Percentiles rank a stretch among this genome's conserved stretches.
Conservation (phyloP, 1,140 invertebrate genomes). For the Philotrypesis tridentata region DNA sequence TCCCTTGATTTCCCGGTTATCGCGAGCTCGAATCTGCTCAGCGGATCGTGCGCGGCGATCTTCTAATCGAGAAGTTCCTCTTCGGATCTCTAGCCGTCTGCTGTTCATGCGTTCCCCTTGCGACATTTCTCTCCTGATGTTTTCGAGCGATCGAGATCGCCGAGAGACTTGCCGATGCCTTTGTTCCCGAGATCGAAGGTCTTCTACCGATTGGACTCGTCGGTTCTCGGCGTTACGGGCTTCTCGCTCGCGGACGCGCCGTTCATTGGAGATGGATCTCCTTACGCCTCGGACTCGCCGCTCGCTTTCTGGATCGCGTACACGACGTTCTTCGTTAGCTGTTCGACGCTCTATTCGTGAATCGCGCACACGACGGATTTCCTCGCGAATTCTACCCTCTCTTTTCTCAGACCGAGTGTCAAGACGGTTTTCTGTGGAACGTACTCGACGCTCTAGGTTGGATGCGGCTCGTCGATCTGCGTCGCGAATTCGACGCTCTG, state of each 20-base stretch:
- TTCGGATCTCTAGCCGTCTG: neutral
- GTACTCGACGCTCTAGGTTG: neutral
- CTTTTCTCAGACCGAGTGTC: neutral
- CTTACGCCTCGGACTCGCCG: slow-evolving; percentile 17
- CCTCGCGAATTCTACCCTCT: neutral
- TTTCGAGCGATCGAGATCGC: neutral
- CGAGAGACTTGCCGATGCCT: neutral
- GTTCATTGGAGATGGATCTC: no score
- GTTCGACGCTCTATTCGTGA: slow-evolving; percentile 7
- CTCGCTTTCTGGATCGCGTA: neutral
- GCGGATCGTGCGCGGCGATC: neutral
- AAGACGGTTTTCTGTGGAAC: neutral
- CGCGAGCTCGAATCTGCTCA: neutral
- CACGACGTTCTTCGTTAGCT: slow-evolving; percentile 18
- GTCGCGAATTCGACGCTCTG: neutral
- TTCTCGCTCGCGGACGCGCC: slow-evolving; percentile 42
- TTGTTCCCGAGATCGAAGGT: neutral
- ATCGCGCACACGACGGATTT: neutral
- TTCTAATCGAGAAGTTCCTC: slow-evolving; percentile 26
- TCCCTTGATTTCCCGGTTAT: neutral
- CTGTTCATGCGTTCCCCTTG: neutral
- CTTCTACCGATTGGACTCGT: neutral
- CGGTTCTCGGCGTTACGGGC: slow-evolving; percentile 5
- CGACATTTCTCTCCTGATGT: neutral
- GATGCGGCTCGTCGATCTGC: neutral